Evolutionary conservation across 2,113 vertebrate species (phyloP).

Genomic region (Oreotragus oreotragus): DNA sequence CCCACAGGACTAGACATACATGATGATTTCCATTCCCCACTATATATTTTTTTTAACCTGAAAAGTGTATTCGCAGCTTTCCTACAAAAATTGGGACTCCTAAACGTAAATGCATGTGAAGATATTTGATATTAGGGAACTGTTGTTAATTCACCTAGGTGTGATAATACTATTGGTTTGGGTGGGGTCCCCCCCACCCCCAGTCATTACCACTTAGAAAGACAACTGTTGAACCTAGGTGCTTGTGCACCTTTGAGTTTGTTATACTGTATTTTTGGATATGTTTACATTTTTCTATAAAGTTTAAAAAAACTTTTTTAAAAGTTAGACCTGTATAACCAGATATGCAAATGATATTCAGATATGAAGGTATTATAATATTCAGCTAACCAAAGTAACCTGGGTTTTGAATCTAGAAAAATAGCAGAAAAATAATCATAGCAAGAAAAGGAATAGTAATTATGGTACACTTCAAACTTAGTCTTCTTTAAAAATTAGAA

Average conservation of each 20-base stretch:
- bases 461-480: not conserved
- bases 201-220: not conserved
- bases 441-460: not conserved
- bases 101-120: not conserved
- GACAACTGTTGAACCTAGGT: not conserved
- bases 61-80: conserved; percentile 14
- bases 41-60: not conserved
- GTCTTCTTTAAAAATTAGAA: not conserved
- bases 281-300: not conserved
- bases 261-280: not conserved
- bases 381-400: conserved; percentile 19
- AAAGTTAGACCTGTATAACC: not conserved
- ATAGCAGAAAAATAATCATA: not conserved
- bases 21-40: not conserved
- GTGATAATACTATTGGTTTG: not conserved
- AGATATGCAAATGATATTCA: not conserved
- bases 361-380: not conserved
- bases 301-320: not conserved
- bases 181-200: no score
- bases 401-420: conserved; percentile 33
- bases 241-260: not conserved
- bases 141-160: not conserved
- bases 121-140: not conserved
- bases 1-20: not conserved
- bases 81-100: not conserved